Percentiles rank a stretch among this genome's conserved stretches.
Conservation (phyloP, 2,797 vertebrate genomes). For the Myotis daubentonii region DNA sequence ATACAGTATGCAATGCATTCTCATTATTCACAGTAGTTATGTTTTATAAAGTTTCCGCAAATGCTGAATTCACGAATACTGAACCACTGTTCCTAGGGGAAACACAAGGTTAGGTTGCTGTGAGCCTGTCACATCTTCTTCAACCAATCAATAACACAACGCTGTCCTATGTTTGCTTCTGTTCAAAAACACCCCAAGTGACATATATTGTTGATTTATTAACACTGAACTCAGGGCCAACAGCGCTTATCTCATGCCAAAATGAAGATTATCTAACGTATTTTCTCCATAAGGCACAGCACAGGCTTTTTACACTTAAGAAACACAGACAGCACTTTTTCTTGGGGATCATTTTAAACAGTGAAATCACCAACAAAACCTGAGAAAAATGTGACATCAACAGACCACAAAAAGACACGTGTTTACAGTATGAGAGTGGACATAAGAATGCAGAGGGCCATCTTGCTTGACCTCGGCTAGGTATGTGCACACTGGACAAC, state of each 20-base stretch:
- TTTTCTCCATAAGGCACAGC: not conserved
- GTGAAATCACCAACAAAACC: not conserved
- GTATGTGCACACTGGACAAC: not conserved
- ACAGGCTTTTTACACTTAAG: not conserved
- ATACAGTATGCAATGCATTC: not conserved
- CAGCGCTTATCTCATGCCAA: not conserved
- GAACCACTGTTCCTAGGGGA: not conserved
- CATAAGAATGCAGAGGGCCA: not conserved
- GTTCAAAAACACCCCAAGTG: not conserved
- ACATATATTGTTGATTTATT: not conserved
- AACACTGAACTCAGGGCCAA: not conserved
- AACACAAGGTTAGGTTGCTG: not conserved
- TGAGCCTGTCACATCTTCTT: not conserved
- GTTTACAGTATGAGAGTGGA: not conserved
- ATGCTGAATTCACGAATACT: not conserved
- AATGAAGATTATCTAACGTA: not conserved
- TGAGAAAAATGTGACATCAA: not conserved
- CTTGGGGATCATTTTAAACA: not conserved
- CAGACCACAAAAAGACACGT: not conserved
- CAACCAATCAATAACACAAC: not conserved
- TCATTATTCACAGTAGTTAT: not conserved
- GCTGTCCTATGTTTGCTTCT: not conserved
- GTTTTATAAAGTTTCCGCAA: not conserved
- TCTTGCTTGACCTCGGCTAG: not conserved
- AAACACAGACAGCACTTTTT: not conserved